Evolutionary conservation across 2,888 invertebrate genomes (phyloP), one percentile per base, ranked within the genome.

Genomic region (Sthenelais limicola): DNA sequence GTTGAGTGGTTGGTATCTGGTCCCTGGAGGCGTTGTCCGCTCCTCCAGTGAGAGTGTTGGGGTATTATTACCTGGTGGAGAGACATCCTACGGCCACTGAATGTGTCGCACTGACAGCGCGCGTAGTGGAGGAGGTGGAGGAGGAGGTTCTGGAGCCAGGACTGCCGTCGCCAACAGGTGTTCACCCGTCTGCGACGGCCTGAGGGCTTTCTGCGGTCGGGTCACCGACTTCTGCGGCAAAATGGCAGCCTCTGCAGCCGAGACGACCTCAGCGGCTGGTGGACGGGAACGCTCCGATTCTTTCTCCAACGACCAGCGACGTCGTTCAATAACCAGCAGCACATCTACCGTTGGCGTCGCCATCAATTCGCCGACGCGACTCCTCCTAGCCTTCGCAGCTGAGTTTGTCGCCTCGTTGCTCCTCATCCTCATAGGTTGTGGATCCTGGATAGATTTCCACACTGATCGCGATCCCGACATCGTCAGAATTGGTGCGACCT

Each of bases 381-480:
- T 70, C 49, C 49, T 56, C 56, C 71, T 66, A 47, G 93, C 93
- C 87, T 89, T 96, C 82, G 88, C 93, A 52, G 96, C 95, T 0
- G 97, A 97, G 89, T 91, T 95, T 80, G 83, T 96, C 66, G 97
- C 97, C 69, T 96, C 96, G 4, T 92, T 94, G 83, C 90, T 97
- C 74, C 90, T 97, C 82, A 94, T 95, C 4, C 90, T 94, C 76
- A 91, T 97, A 77, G 97, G 96, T 38, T 94, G 96, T 83, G 95
- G 94, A 0, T 92, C 94, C 1, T 71, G 58, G 47, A 68, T 51
- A 26, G 24, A 24, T 21, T 56, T 68, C 49, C 72, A 54, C 30
- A 51, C 68, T 18, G 68, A 74, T 12, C 21, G 49, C 12, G 70
- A 56, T 33, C 70, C 70, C 5, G 54, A 76, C n/a, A 51, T 71